Evolutionary conservation across 2,113 vertebrate genomes (phyloP).

Genomic region (Emydura subglobosa): DNA sequence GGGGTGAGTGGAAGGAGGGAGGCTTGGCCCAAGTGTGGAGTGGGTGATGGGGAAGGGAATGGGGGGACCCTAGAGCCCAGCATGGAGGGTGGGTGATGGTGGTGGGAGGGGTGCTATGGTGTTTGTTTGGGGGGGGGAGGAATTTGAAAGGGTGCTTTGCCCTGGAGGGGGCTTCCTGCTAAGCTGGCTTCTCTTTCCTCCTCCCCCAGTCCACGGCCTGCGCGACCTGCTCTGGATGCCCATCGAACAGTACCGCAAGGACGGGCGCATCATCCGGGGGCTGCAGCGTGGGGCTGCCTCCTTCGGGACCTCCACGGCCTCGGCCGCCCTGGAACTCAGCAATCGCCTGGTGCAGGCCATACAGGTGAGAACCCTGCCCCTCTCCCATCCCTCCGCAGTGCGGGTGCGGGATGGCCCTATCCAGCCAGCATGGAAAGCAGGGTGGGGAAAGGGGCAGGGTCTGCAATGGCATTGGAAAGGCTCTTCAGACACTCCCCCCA

Average conservation of each 20-base stretch:
- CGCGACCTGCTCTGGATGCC: slow-evolving; percentile 94
- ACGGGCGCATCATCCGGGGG: slow-evolving; percentile 92
- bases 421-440: not conserved
- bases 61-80: too few species aligned
- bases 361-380: slow-evolving; percentile 80
- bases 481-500: rapidly evolving
- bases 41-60: not conserved
- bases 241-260: slow-evolving; percentile 93
- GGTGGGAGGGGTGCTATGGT: not conserved
- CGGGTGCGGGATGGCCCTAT: not conserved
- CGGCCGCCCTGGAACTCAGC: slow-evolving; percentile 91
- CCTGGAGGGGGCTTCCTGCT: not conserved
- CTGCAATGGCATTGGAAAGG: not conserved
- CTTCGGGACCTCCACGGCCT: slow-evolving; percentile 91
- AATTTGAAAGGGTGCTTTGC: not conserved
- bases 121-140: not conserved
- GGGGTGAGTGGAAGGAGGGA: not conserved
- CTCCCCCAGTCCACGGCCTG: slow-evolving; percentile 87
- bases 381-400: not conserved
- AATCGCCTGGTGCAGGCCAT: slow-evolving; percentile 94
- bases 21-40: not conserved
- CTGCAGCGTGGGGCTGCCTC: slow-evolving; percentile 93
- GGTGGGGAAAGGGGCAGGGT: not conserved
- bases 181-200: rapidly evolving
- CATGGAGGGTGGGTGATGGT: not conserved